Percentiles rank a stretch among this genome's conserved stretches.
These are phyloP conservation scores for Noctua comes DNA, from an alignment of 2,888 invertebrate genomes.

Conservation along the genomic window DNA sequence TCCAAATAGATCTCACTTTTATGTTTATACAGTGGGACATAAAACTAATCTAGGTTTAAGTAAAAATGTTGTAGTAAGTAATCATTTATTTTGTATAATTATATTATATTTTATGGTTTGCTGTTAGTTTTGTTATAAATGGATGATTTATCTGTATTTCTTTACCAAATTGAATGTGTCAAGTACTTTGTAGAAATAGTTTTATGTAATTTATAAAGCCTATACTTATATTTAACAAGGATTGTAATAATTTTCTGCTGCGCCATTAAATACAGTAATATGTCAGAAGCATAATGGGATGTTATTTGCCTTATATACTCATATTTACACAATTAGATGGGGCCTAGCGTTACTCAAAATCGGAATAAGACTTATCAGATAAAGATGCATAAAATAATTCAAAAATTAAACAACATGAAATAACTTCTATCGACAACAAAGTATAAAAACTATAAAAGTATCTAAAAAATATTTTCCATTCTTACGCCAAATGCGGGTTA, in stretches of 20 bases:
- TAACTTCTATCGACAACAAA: not conserved
- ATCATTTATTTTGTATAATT: conserved; percentile 71
- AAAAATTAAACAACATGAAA: not conserved
- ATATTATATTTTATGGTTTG: conserved; percentile 70
- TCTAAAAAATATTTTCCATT: not conserved
- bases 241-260: conserved; percentile 65
- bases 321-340: not conserved
- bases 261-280: conserved; percentile 61
- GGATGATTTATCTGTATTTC: conserved; percentile 60
- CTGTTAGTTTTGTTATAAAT: conserved; percentile 70
- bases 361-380: not conserved
- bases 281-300: conserved; percentile 24
- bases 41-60: conserved; percentile 69
- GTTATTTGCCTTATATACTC: conserved; percentile 39
- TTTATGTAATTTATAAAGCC: conserved; percentile 51
- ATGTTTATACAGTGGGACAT: conserved; percentile 79
- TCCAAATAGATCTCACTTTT: conserved; percentile 84
- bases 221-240: conserved; percentile 64
- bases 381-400: not conserved
- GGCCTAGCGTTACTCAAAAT: not conserved
- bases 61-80: conserved; percentile 65
- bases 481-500: not conserved
- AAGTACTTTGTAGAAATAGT: conserved; percentile 59
- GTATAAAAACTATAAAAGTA: not conserved
- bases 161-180: conserved; percentile 75